Evolutionary conservation across 2,113 vertebrate species (phyloP).

Genomic region (Mionectes macconnelli): DNA sequence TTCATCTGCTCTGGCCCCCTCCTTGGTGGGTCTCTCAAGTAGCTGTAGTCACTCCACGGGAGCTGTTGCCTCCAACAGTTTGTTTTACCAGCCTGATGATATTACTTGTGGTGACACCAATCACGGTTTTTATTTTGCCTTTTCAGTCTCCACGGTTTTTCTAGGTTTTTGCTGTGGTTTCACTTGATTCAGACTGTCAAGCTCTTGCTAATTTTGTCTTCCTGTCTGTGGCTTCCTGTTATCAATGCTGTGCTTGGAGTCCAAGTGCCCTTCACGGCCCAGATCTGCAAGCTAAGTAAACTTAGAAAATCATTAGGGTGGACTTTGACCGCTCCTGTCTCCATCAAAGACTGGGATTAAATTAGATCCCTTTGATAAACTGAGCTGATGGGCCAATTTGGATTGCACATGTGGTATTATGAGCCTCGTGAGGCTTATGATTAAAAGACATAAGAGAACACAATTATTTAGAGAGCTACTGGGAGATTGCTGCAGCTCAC

Average conservation of each 20-base stretch:
- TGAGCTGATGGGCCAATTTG: constrained; percentile 37
- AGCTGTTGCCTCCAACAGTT: not conserved
- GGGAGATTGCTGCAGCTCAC: not conserved
- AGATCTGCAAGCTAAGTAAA: constrained; percentile 46
- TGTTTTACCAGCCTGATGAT: not conserved
- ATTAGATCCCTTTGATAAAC: constrained; percentile 48
- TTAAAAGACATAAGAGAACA: constrained; percentile 41
- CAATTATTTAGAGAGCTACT: constrained; percentile 22
- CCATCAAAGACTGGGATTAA: constrained; percentile 41
- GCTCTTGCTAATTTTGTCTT: not conserved
- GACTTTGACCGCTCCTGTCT: not conserved
- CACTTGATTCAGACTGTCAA: not conserved
- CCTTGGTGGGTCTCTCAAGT: not conserved
- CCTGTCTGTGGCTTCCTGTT: not conserved
- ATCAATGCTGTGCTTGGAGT: not conserved
- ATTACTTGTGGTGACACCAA: not conserved
- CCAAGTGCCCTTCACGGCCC: not conserved
- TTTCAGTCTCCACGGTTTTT: not conserved
- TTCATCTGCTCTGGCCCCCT: not conserved
- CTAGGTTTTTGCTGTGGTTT: not conserved
- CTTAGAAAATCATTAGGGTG: constrained; percentile 36
- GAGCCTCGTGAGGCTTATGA: not conserved
- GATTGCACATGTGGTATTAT: not conserved
- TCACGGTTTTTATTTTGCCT: not conserved
- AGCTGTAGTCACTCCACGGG: not conserved